Conservation (phyloP, 1,140 invertebrate genomes). For the Caenorhabditis latens region DNA sequence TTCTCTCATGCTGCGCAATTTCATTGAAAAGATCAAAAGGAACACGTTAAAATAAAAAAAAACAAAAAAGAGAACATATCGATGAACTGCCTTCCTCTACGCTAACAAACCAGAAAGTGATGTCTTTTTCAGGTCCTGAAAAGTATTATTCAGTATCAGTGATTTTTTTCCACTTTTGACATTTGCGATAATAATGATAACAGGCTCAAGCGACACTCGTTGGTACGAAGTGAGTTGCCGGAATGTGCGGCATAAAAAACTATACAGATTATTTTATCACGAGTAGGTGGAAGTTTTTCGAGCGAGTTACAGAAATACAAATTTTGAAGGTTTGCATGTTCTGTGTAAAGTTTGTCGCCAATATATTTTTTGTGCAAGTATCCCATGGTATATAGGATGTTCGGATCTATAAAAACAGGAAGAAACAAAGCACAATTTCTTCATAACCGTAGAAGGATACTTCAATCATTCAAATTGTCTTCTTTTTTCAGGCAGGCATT, state of each 20-base stretch:
- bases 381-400: too few relatives aligned
- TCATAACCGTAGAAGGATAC: too few relatives aligned
- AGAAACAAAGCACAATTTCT: too few relatives aligned
- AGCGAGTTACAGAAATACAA: neutral
- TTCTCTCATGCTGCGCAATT: neutral
- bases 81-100: neutral
- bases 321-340: neutral
- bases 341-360: too few relatives aligned
- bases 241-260: slow-evolving; percentile 24
- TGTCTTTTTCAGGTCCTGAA: neutral
- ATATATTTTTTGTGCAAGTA: too few relatives aligned
- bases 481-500: too few relatives aligned
- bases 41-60: neutral
- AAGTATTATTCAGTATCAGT: neutral
- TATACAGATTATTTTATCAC: neutral
- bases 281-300: neutral
- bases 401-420: too few relatives aligned
- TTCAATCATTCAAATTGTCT: too few relatives aligned
- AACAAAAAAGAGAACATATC: neutral
- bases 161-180: neutral
- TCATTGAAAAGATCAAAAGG: slow-evolving; percentile 24
- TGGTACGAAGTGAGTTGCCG: neutral
- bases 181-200: slow-evolving; percentile 3
- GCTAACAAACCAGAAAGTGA: neutral
- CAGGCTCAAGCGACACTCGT: neutral